These are phyloP conservation scores for Bos taurus DNA, from an alignment of 2,113 vertebrate species.

Conservation along the genomic window DNA sequence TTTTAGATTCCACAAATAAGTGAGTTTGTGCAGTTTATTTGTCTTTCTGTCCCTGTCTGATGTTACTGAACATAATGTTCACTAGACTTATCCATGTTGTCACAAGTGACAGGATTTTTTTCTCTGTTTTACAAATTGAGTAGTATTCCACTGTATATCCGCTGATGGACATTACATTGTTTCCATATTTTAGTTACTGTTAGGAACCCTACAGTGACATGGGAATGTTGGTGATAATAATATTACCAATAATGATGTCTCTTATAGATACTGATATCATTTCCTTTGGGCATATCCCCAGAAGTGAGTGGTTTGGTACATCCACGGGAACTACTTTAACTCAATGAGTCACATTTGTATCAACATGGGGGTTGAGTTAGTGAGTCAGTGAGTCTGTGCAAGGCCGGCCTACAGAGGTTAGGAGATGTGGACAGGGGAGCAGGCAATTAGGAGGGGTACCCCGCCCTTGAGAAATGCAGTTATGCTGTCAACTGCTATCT, in stretches of 20 bases:
- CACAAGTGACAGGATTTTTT: neutral
- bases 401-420: rapidly evolving
- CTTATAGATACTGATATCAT: neutral
- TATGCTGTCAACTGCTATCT: too few species aligned
- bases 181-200: neutral
- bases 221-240: neutral
- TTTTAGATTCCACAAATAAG: neutral
- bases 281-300: neutral
- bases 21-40: neutral
- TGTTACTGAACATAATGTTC: neutral
- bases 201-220: neutral
- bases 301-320: neutral
- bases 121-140: neutral
- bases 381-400: neutral
- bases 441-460: rapidly evolving
- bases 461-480: neutral
- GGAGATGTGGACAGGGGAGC: too few species aligned
- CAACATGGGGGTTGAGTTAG: neutral
- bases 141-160: neutral
- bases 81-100: neutral
- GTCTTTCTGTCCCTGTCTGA: neutral
- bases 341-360: neutral
- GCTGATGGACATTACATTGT: neutral
- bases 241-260: neutral
- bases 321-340: neutral